Conservation (phyloP, 2,888 invertebrate species). For the Calephelis perditalis region DNA sequence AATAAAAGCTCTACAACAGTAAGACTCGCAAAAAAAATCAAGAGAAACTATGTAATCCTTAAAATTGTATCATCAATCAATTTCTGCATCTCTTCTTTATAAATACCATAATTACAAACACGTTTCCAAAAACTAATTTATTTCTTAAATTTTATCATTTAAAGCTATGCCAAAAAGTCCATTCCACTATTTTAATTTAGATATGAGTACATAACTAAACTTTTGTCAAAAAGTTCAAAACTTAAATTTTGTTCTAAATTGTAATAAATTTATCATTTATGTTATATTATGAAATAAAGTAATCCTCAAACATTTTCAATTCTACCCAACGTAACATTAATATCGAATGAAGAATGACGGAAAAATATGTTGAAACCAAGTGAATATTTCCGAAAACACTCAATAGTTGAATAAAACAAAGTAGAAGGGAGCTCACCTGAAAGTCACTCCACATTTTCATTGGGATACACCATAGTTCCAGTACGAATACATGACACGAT, state of each 20-base stretch:
- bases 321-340: neutral
- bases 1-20: too few relatives aligned
- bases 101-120: too few relatives aligned
- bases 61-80: neutral
- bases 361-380: slow-evolving; percentile 15
- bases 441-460: slow-evolving; percentile 79
- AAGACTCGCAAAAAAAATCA: too few relatives aligned
- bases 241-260: too few relatives aligned
- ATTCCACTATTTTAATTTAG: too few relatives aligned
- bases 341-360: neutral
- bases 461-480: slow-evolving; percentile 77
- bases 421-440: slow-evolving; percentile 49
- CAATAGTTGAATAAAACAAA: neutral
- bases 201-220: too few relatives aligned
- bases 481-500: slow-evolving; percentile 76
- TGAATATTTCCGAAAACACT: neutral
- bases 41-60: too few relatives aligned
- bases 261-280: too few relatives aligned
- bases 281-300: neutral
- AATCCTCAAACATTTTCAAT: slow-evolving; percentile 4
- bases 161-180: too few relatives aligned
- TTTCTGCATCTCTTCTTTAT: neutral
- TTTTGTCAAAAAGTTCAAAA: too few relatives aligned
- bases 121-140: too few relatives aligned
- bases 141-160: too few relatives aligned